Evolutionary conservation across 2,888 invertebrate genomes (phyloP), one percentile per base, ranked within the genome.

Genomic region (Acleris cristana): DNA sequence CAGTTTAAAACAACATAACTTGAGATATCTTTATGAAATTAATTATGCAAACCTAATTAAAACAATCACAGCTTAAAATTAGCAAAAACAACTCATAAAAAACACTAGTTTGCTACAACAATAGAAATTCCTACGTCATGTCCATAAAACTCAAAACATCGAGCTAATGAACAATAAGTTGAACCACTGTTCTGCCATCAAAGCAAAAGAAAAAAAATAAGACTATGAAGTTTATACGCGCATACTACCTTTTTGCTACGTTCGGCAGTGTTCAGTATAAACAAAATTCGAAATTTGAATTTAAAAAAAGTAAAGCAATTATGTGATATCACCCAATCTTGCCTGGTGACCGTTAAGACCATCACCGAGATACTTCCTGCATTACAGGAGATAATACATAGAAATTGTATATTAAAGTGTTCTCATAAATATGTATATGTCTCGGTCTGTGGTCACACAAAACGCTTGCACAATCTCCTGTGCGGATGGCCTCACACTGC

Each of bases 341-440:
- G 70, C 76, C 79, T 77, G 85, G 84, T 85, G 88, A 90, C 91
- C 90, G 90, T 91, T 92, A 90, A 88, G 85, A 89, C 90, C 88
- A 89, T 88, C 86, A 86, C 79, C 81, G 80, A 82, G 83, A 80
- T 79, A 86, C 88, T 92, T 92, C 92, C 92, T 90, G 90, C 87
- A 87, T 90, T 89, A 90, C 88, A 78, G 78, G 83, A 90, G 91
- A 90, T 92, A 90, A 91, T 90, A 92, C 91, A 92, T 92, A 91
- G 91, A 92, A 92, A 92, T 91, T 90, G 91, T 92, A 88, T 89
- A 92, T 91, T 90, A 91, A 85, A 90, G 86, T 86, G 87, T 84
- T 83, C 87, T 92, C 89, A 92, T 92, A 89, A 90, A 92, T 92
- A 92, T 92, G 91, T 87, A 92, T 92, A 85, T 85, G 92, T 89